Base-by-base conservation (phyloP, 2,888 invertebrate genomes). In the Stegophylla sp. region DNA sequence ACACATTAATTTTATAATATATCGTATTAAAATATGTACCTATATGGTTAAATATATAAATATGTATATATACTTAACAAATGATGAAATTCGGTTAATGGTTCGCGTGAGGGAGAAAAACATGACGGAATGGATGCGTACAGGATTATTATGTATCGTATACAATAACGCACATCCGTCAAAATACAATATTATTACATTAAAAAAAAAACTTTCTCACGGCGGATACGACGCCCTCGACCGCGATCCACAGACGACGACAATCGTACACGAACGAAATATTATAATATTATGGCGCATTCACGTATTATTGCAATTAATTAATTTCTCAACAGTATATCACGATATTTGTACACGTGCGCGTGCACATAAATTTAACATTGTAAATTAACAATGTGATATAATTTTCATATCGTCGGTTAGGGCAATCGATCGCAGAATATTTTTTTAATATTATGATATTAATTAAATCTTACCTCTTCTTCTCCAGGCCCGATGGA, bases 401-500 rank as follows among this genome's bases (percentile, higher is more conserved):
- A n/a, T n/a, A n/a, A n/a, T n/a, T n/a, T n/a, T n/a, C n/a, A n/a
- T n/a, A n/a, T n/a, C n/a, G n/a, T n/a, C n/a, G n/a, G n/a, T n/a
- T n/a, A n/a, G n/a, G n/a, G n/a, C n/a, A n/a, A 43, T 43, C 10
- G 4, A 9, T 43, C 43, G 10, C 4, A 43, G 43, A 43, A 43
- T 43, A 43, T 43, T 9, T 43, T 43, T 9, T 10, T 43, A 43
- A 43, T 43, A 43, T 3, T n/a, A 15, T n/a, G 5, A n/a, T n/a
- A 51, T n/a, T 1, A 51, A 51, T 9, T 7, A 53, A n/a, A 53
- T 10, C 45, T 82, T 82, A 97, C 97, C 96, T 97, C 97, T 91
- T 97, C 97, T 90, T 97, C 97, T 87, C 95, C 94, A 87, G 94
- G 94, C 87, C 93, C 96, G 87, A 97, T 97, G 86, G 96, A 96